Evolutionary conservation across 2,797 vertebrate species (phyloP).

Genomic region (Enteromius thamalakanensis): DNA sequence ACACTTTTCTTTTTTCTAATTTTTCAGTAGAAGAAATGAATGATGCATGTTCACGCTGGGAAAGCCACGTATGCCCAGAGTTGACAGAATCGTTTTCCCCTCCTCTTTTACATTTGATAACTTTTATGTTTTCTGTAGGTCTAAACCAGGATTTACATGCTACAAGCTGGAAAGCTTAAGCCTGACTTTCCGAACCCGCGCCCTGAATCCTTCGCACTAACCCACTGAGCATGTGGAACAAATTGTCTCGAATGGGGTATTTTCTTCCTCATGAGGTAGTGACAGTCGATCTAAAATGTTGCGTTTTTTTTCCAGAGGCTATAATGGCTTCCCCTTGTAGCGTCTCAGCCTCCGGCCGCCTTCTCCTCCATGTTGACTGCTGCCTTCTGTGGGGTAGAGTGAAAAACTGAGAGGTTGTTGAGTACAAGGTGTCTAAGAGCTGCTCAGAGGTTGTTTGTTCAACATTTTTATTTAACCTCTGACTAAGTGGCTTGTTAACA

Average conservation of each 20-base stretch:
- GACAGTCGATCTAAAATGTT: slow-evolving; percentile 52
- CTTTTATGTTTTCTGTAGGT: slow-evolving; percentile 42
- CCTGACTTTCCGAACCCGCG: slow-evolving; percentile 58
- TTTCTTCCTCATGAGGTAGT: slow-evolving; percentile 48
- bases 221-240: slow-evolving; percentile 68
- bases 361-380: slow-evolving; percentile 31
- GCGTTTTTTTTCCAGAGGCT: slow-evolving; percentile 17
- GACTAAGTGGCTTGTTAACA: slow-evolving; percentile 67
- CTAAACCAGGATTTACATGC: slow-evolving; percentile 68
- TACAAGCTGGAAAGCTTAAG: slow-evolving; percentile 73
- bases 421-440: slow-evolving; percentile 50
- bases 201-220: slow-evolving; percentile 61
- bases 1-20: slow-evolving; percentile 55
- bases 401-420: slow-evolving; percentile 50
- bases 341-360: slow-evolving; percentile 42
- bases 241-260: slow-evolving; percentile 52
- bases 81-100: slow-evolving; percentile 30
- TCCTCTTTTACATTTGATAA: slow-evolving; percentile 49
- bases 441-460: slow-evolving; percentile 60
- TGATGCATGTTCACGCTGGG: slow-evolving; percentile 52
- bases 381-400: slow-evolving; percentile 31
- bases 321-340: slow-evolving; percentile 37
- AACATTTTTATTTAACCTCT: slow-evolving; percentile 59
- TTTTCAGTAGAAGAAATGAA: slow-evolving; percentile 63
- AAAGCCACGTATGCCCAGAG: not conserved